Conservation (phyloP, 2,113 vertebrate species). For the Archilochus colubris region DNA sequence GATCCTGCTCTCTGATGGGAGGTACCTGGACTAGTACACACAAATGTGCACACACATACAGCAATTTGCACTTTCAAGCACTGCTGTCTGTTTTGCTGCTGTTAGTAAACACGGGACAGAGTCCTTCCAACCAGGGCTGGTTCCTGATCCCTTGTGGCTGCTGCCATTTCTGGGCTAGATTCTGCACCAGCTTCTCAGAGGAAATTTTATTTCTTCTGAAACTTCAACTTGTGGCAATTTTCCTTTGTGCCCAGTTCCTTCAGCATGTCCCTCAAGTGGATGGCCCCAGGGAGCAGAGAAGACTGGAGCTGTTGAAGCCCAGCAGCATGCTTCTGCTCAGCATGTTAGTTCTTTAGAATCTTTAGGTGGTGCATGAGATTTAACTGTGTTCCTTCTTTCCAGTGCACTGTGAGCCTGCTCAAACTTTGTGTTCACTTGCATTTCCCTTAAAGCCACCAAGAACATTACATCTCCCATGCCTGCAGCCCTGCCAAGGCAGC, state of each 20-base stretch:
- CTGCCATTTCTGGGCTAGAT: neutral
- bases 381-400: neutral
- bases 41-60: accelerated
- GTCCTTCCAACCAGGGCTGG: neutral
- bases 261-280: neutral
- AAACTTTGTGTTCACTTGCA: neutral
- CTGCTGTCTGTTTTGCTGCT: neutral
- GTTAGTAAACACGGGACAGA: neutral
- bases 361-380: neutral
- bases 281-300: neutral
- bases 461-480: accelerated
- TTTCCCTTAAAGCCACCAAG: neutral
- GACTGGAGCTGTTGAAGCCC: neutral
- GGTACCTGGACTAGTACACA: no score
- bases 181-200: neutral
- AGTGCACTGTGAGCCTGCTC: neutral
- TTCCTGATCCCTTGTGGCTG: neutral
- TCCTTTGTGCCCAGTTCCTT: neutral
- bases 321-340: neutral
- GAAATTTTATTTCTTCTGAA: neutral
- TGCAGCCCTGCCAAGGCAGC: neutral
- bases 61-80: accelerated
- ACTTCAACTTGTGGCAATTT: neutral
- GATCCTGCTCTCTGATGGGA: neutral
- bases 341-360: neutral